Evolutionary conservation across 2,113 vertebrate genomes (phyloP).

Genomic region (Eptesicus fuscus): DNA sequence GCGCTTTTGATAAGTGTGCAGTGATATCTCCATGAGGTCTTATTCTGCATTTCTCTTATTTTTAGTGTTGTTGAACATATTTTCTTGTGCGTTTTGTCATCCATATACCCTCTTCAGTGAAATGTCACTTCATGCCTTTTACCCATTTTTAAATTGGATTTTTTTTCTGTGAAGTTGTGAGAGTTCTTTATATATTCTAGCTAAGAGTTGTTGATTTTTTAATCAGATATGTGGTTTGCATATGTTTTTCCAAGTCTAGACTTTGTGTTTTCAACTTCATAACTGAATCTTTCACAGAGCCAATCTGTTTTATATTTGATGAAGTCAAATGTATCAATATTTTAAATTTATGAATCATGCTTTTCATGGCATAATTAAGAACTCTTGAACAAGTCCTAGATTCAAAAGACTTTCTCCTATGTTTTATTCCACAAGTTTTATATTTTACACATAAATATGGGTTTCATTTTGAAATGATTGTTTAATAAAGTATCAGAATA

Average conservation of each 20-base stretch:
- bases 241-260: neutral
- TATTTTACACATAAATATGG: neutral
- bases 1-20: neutral
- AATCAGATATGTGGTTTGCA: neutral
- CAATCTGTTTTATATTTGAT: neutral
- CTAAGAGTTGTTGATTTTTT: neutral
- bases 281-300: neutral
- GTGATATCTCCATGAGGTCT: neutral
- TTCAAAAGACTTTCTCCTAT: neutral
- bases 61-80: neutral
- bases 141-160: neutral
- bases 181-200: neutral
- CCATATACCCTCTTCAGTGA: neutral
- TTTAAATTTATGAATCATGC: neutral
- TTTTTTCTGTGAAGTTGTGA: neutral
- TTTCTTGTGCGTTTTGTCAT: neutral
- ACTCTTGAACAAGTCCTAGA: neutral
- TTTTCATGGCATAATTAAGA: neutral
- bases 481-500: neutral
- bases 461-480: neutral
- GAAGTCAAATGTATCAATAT: neutral
- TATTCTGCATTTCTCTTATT: neutral
- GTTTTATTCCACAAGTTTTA: neutral
- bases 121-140: neutral
- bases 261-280: neutral